phyloP scores from a whole-genome alignment of 2,113 vertebrate genomes.

The Pogona vitticeps region DNA sequence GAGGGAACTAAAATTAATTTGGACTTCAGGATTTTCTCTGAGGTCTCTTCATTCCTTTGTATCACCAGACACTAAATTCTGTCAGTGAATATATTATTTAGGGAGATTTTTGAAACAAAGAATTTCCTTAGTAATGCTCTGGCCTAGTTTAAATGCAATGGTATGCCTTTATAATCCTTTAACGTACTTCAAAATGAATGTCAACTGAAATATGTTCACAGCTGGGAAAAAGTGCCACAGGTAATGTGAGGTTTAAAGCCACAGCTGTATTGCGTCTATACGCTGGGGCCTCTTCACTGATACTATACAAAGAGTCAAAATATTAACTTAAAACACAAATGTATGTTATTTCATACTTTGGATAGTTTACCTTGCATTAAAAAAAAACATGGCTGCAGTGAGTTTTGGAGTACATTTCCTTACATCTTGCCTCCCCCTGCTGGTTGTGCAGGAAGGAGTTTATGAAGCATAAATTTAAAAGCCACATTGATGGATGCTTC shows the following conservation, averaged over 20 bases:
- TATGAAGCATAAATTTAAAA: slow-evolving; percentile 1
- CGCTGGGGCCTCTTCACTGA: slow-evolving; percentile 41
- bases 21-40: slow-evolving; percentile 47
- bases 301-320: slow-evolving; percentile 34
- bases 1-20: slow-evolving; percentile 54
- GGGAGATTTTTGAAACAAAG: slow-evolving; percentile 57
- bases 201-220: slow-evolving; percentile 24
- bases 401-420: slow-evolving; percentile 80
- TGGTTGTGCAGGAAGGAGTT: slow-evolving; percentile 82
- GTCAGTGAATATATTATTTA: slow-evolving; percentile 13
- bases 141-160: slow-evolving; percentile 46
- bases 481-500: slow-evolving; percentile 13
- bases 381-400: slow-evolving; percentile 36
- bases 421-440: slow-evolving; percentile 96
- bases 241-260: slow-evolving; percentile 16
- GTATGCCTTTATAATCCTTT: slow-evolving; percentile 49
- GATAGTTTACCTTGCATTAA: slow-evolving; percentile 5
- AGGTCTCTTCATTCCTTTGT: slow-evolving; percentile 54
- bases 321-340: slow-evolving; percentile 20
- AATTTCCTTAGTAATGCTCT: slow-evolving; percentile 52
- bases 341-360: slow-evolving; percentile 26
- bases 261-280: slow-evolving; percentile 29
- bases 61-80: slow-evolving; percentile 53
- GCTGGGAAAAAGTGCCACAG: slow-evolving; percentile 36
- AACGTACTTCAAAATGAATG: slow-evolving; percentile 44